Evolutionary conservation across 2,888 invertebrate genomes (phyloP), one percentile per base, ranked within the genome.

Genomic region (Elysia crispata): DNA sequence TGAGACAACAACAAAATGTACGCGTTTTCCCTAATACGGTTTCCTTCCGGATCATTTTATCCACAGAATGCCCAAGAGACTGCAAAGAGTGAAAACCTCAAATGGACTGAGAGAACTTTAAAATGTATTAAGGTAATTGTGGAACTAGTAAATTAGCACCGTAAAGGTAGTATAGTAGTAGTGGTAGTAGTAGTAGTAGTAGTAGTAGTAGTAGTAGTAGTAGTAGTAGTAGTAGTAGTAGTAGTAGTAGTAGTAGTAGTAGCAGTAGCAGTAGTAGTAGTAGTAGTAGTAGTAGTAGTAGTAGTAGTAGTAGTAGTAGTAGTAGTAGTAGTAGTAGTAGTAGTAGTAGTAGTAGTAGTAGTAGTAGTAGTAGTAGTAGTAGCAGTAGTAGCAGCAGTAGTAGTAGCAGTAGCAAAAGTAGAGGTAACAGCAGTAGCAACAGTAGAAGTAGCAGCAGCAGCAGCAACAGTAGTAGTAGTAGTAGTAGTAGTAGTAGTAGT

Each of bases 271-370:
- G 30, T 66, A 25, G 30, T 66, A 30, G 30, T 66, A 30, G 30
- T 66, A 30, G 30, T 30, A 66, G 30, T 66, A 66, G 60, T 60
- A 60, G 60, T 60, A 60, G 60, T 60, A 60, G 60, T 60, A 60
- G 60, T 60, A 23, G 60, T 60, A 41, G 41, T 41, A 41, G 41
- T 41, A 41, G 41, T 11, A 41, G 41, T 6, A 6, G 41, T 41
- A 41, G 60, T 23, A 60, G 60, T 60, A 60, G 60, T 60, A 60
- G 60, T 60, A 60, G 60, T 60, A 60, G 60, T 60, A 60, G 60
- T 60, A 60, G 60, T 60, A 60, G 60, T 60, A 60, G 60, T 60
- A 60, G 60, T 60, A 60, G 60, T 60, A 60, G 60, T 60, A 60
- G 60, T 60, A 60, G 60, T 60, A 60, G 60, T 60, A 60, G 60